Evolutionary conservation across 2,113 vertebrate species (phyloP), one percentile per base, ranked within the genome.

Genomic region (Phainopepla nitens): DNA sequence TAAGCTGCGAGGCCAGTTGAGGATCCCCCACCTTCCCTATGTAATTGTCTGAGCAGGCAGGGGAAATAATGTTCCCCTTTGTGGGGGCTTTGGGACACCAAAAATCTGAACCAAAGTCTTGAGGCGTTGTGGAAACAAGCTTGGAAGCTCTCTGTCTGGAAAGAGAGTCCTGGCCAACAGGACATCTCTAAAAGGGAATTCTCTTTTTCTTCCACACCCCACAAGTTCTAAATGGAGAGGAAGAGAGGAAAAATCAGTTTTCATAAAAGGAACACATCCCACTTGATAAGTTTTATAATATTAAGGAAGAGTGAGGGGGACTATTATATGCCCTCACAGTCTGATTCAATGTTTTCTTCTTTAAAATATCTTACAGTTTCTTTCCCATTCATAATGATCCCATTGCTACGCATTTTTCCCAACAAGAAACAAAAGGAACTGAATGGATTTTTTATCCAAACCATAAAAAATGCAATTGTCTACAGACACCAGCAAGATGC

Each of bases 351-450:
- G 29, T 87, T 95, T 71, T 71, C 33, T 72, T 82, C 69, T 82
- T 85, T 71, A 73, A 95, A 94, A 92, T 94, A 44, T 96, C 45
- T 92, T 95, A 41, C 93, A 99, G 99, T 99, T 95, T 98, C 98
- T 20, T 99, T 99, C 97, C 99, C 99, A 19, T 98, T 96, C 93
- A 96, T 99, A 91, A 97, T 98, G 89, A 91, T 98, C 87, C 99
- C 98, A 41, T 88, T 99, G 92, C 96, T 94, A 41, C 82, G 85
- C 78, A 78, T 99, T 94, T 80, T 98, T 89, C 98, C 98, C 89
- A 99, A 98, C 97, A 99, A 98, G 98, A 98, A 98, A 45, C 98
- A 96, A 76, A 98, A 98, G 87, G 94, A 98, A 89, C 96, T 99
- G 97, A 99, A 98, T 93, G 36, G 90, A 28, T 99, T 99, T 98